phyloP scores from a whole-genome alignment of 1,140 invertebrate genomes.

The Drosophila yakuba region DNA sequence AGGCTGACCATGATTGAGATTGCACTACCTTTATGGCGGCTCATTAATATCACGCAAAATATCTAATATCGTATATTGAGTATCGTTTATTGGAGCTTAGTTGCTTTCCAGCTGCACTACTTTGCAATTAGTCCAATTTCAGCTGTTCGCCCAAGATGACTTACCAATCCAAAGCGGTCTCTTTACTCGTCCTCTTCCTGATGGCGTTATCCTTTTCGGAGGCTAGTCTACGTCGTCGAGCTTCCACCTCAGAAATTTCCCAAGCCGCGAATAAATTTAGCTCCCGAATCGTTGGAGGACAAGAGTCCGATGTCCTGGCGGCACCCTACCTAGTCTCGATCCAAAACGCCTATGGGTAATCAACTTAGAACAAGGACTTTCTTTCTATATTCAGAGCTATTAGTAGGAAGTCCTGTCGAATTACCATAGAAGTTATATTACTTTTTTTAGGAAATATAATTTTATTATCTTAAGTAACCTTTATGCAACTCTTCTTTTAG shows the following conservation, averaged over 20 bases:
- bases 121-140: constrained; percentile 55
- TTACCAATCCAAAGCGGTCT: constrained; percentile 35
- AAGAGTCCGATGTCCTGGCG: constrained; percentile 67
- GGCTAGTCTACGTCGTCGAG: constrained; percentile 19
- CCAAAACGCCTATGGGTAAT: constrained; percentile 53
- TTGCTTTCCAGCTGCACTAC: constrained; percentile 13
- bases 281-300: constrained; percentile 84
- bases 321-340: constrained; percentile 85
- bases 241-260: not conserved
- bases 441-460: too few relatives aligned
- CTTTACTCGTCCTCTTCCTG: constrained; percentile 21
- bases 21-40: constrained; percentile 37
- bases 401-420: too few relatives aligned
- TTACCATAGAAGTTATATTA: too few relatives aligned
- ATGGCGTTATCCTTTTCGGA: constrained; percentile 34
- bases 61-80: constrained; percentile 37
- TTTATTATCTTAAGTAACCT: too few relatives aligned
- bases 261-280: constrained; percentile 1
- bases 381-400: too few relatives aligned
- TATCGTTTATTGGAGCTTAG: constrained; percentile 45
- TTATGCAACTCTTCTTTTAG: constrained; percentile 14
- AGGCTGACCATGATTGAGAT: constrained; percentile 51
- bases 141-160: constrained; percentile 54
- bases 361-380: too few relatives aligned
- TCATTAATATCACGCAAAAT: constrained; percentile 62